Base-by-base conservation (phyloP, 2,797 vertebrate species). In the Syngnathus rostellatus region DNA sequence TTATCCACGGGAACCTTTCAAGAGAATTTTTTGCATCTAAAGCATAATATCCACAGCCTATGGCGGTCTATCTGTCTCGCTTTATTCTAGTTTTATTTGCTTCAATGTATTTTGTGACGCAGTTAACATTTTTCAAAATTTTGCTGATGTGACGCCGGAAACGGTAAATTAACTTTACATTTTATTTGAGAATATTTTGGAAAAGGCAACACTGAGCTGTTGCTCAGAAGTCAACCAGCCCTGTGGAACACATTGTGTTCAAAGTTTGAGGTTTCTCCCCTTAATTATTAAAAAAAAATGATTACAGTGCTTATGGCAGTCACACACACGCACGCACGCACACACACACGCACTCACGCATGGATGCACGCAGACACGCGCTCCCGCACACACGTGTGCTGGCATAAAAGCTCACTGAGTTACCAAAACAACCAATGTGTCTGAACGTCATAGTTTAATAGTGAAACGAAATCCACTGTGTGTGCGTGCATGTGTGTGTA, bases 401-500 rank as follows among this genome's bases (percentile, higher is more conserved):
- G 75, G 68, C 7, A 6, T 19, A 19, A 19, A 50, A 50, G 48
- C 48, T n/a, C 17, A 19, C 48, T 50, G 45, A 68, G 59, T 68
- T 73, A 67, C 72, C 75, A 77, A 69, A 79, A 69, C 78, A 50
- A 31, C 4, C 53, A 31, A 75, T 77, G 77, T 73, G 80, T 83
- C 71, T 80, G 79, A 81, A 78, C 71, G 67, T 73, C 78, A 68
- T 77, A 79, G 70, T 70, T 64, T 72, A 63, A 71, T 65, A 59
- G 63, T 64, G 68, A 45, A 9, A 2, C 9, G 19, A 40, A 59
- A 59, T 10, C 9, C 57, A 19, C 25, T 58, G 48, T 50, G 53
- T 23, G 9, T 25, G 53, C 53, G 17, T 12, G 10, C 8, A 25
- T 25, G 23, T 54, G 9, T 54, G 21, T 4, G 8, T 54, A 23